Evolutionary conservation across 2,797 vertebrate species (phyloP).

Genomic region (Gymnodraco acuticeps): DNA sequence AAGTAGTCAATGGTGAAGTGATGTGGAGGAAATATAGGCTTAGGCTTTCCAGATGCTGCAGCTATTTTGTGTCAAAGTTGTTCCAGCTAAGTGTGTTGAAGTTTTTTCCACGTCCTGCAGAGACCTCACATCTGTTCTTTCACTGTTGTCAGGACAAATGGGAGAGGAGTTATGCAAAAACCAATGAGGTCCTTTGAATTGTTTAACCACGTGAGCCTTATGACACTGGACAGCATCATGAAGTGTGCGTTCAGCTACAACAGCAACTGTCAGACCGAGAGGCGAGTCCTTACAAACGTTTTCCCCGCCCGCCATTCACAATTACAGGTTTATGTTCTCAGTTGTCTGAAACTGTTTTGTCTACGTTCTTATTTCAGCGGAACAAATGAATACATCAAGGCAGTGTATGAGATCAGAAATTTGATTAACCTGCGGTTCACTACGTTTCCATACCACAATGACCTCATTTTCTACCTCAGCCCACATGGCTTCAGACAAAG

Average conservation of each 20-base stretch:
- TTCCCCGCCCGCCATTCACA: too few relatives aligned
- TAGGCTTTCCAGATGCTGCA: not conserved
- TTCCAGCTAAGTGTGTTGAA: not conserved
- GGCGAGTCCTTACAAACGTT: slow-evolving; percentile 75
- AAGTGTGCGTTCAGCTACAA: slow-evolving; percentile 91
- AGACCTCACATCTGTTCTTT: slow-evolving; percentile 37
- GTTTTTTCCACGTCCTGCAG: slow-evolving; percentile 11
- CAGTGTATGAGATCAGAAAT: slow-evolving; percentile 87
- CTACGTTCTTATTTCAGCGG: slow-evolving; percentile 77
- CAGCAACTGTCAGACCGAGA: slow-evolving; percentile 87
- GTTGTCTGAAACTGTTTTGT: not conserved
- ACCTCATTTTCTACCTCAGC: slow-evolving; percentile 90
- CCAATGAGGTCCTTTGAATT: slow-evolving; percentile 84
- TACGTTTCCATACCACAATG: slow-evolving; percentile 90
- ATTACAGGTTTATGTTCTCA: not conserved
- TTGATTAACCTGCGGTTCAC: slow-evolving; percentile 84
- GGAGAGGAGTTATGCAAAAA: slow-evolving; percentile 65
- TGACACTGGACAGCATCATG: slow-evolving; percentile 92
- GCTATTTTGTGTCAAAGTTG: not conserved
- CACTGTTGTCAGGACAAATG: slow-evolving; percentile 81
- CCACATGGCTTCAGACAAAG: slow-evolving; percentile 89
- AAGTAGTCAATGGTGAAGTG: too few relatives aligned
- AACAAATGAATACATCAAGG: slow-evolving; percentile 86
- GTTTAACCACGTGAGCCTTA: slow-evolving; percentile 87
- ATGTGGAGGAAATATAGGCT: not conserved